phyloP scores from a whole-genome alignment of 23 tunicate genomes.

The Styela plicata region DNA sequence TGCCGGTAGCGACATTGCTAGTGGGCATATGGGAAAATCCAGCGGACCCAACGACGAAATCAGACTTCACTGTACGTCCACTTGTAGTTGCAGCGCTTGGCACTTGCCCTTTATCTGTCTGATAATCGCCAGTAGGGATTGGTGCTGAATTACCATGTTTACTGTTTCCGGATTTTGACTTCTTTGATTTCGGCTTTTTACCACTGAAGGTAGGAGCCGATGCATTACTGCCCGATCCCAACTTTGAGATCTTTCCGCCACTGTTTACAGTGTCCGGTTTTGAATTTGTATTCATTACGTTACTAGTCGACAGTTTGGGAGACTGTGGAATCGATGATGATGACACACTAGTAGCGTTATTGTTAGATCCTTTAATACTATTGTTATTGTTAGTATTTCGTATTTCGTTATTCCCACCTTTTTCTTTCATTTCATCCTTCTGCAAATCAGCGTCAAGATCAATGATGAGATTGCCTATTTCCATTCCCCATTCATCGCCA shows the following conservation, averaged over 20 bases:
- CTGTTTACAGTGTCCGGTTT: not conserved
- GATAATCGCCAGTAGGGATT: not conserved
- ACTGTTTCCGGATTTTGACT: not conserved
- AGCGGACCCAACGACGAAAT: not conserved
- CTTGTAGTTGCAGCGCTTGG: not conserved
- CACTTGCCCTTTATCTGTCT: not conserved
- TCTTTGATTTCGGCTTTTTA: not conserved
- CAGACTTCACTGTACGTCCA: not conserved
- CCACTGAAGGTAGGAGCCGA: not conserved
- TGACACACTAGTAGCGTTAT: not conserved
- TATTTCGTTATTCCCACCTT: conserved; percentile 5
- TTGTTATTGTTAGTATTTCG: conserved; percentile 29
- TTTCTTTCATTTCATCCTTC: conserved; percentile 18
- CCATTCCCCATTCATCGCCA: conserved; percentile 33
- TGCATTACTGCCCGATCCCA: not conserved
- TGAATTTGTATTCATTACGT: not conserved
- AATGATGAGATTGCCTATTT: conserved; percentile 17
- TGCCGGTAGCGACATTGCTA: not conserved
- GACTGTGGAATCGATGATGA: not conserved
- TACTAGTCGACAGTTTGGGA: not conserved
- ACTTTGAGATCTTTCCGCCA: not conserved
- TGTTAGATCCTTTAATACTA: conserved; percentile 23
- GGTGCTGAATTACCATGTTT: not conserved
- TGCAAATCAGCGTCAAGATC: conserved; percentile 32
- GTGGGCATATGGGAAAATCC: not conserved